phyloP scores from a whole-genome alignment of 2,113 vertebrate species.

The Synodontis membranacea region DNA sequence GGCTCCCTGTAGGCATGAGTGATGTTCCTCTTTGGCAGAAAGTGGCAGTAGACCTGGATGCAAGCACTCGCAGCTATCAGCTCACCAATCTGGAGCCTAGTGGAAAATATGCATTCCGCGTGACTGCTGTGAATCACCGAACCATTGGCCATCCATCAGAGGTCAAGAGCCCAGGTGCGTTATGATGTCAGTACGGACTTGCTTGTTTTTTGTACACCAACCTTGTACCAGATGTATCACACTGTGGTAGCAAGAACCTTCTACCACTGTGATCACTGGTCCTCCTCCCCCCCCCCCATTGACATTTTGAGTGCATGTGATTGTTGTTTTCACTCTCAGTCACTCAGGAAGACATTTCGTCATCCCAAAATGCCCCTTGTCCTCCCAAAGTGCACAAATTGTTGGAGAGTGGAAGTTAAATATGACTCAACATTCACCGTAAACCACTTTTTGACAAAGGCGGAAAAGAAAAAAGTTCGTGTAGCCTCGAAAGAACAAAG shows the following conservation, averaged over 20 bases:
- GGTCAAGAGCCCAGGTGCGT: conserved; percentile 85
- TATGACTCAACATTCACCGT: not conserved
- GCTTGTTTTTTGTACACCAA: not conserved
- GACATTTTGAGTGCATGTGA: not conserved
- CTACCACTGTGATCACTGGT: not conserved
- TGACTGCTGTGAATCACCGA: conserved; percentile 83
- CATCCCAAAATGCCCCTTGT: not conserved
- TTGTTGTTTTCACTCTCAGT: not conserved
- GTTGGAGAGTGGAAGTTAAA: not conserved
- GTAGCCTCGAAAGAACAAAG: not conserved
- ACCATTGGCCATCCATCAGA: conserved; percentile 83
- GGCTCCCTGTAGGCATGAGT: conserved; percentile 53
- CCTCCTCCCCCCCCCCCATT: too few relatives aligned
- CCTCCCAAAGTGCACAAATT: not conserved
- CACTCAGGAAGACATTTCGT: not conserved
- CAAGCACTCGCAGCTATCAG: conserved; percentile 71
- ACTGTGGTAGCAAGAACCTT: not conserved
- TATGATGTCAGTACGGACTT: not conserved
- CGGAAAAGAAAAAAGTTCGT: not conserved
- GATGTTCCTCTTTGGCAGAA: conserved; percentile 71
- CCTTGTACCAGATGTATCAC: not conserved
- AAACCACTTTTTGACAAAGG: not conserved
- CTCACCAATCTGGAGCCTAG: conserved; percentile 78
- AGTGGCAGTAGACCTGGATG: conserved; percentile 71
- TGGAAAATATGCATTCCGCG: conserved; percentile 78